These are phyloP conservation scores for Drosophila busckii DNA, from an alignment of 1,140 invertebrate genomes.

Conservation along the genomic window DNA sequence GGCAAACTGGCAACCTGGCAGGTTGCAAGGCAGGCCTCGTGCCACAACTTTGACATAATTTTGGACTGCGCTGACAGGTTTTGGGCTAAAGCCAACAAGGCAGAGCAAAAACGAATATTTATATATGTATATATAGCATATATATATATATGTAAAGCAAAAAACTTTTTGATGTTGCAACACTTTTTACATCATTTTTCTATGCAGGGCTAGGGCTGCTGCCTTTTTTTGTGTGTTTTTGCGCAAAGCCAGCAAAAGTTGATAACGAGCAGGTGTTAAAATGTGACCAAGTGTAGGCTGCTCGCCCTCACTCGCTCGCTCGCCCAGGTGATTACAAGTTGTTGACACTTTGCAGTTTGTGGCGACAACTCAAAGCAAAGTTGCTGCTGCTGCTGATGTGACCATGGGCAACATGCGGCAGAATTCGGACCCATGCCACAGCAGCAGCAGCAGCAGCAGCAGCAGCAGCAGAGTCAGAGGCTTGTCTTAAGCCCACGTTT, in stretches of 20 bases:
- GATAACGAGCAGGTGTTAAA: constrained; percentile 77
- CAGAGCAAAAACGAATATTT: constrained; percentile 11
- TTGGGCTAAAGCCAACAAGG: constrained; percentile 37
- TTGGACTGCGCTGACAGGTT: constrained; percentile 57
- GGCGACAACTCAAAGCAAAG: constrained; percentile 68
- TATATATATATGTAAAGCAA: constrained; percentile 11
- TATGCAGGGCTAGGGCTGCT: no score
- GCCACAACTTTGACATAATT: constrained; percentile 74
- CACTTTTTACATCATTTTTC: constrained; percentile 19
- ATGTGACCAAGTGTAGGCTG: constrained; percentile 68
- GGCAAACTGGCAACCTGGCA: no score
- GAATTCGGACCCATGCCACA: constrained; percentile 14
- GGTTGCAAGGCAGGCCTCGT: no score
- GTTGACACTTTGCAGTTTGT: constrained; percentile 74
- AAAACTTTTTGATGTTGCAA: constrained; percentile 60
- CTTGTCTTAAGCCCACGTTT: constrained; percentile 44
- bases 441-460: no score
- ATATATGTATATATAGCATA: constrained; percentile 25
- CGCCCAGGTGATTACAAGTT: constrained; percentile 70
- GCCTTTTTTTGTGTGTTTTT: constrained; percentile 41
- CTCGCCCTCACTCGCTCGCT: constrained; percentile 9
- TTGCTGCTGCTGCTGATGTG: constrained; percentile 22
- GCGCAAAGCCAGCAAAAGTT: constrained; percentile 61
- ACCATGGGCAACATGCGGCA: constrained; percentile 58
- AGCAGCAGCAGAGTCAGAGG: no score